Conservation (phyloP, 2,888 invertebrate genomes). For the Drosophila eohydei region DNA sequence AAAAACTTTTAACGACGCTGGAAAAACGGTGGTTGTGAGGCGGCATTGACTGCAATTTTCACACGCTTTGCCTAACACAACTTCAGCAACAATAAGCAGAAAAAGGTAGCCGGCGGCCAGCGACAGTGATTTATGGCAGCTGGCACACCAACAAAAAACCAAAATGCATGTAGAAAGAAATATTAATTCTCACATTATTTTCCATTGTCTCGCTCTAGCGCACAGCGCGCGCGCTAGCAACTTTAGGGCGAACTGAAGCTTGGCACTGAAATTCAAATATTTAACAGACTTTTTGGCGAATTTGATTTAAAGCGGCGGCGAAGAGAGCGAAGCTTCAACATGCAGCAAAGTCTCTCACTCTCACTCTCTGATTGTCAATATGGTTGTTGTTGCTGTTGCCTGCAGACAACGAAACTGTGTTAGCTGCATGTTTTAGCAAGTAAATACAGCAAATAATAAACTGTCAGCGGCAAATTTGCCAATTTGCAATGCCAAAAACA, state of each 20-base stretch:
- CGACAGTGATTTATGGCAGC: slow-evolving; percentile 61
- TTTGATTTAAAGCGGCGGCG: slow-evolving; percentile 40
- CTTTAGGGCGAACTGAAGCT: slow-evolving; percentile 41
- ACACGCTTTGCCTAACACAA: slow-evolving; percentile 59
- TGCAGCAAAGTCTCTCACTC: slow-evolving; percentile 12
- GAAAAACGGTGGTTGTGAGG: slow-evolving; percentile 56
- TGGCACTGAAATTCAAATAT: slow-evolving; percentile 46
- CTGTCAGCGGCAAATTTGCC: slow-evolving; percentile 32
- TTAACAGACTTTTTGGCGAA: slow-evolving; percentile 64
- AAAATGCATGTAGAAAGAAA: slow-evolving; percentile 29
- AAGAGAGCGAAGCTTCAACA: slow-evolving; percentile 31
- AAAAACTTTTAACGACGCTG: slow-evolving; percentile 51
- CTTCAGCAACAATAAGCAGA: slow-evolving; percentile 15
- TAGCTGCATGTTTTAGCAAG: slow-evolving; percentile 40
- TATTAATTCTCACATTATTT: slow-evolving; percentile 45
- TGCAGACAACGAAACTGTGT: slow-evolving; percentile 25
- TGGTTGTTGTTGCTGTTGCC: slow-evolving; percentile 4
- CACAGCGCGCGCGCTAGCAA: slow-evolving; percentile 34
- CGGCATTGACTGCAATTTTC: slow-evolving; percentile 69
- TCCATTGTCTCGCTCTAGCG: slow-evolving; percentile 43
- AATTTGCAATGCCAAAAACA: slow-evolving; percentile 39
- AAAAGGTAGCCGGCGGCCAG: slow-evolving; percentile 48
- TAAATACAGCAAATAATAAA: slow-evolving; percentile 28
- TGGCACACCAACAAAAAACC: slow-evolving; percentile 28
- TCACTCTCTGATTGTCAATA: slow-evolving; percentile 19